Base-by-base conservation (phyloP, 92 coral and sea anemone genomes). In the Chrysogorgia sp. region DNA sequence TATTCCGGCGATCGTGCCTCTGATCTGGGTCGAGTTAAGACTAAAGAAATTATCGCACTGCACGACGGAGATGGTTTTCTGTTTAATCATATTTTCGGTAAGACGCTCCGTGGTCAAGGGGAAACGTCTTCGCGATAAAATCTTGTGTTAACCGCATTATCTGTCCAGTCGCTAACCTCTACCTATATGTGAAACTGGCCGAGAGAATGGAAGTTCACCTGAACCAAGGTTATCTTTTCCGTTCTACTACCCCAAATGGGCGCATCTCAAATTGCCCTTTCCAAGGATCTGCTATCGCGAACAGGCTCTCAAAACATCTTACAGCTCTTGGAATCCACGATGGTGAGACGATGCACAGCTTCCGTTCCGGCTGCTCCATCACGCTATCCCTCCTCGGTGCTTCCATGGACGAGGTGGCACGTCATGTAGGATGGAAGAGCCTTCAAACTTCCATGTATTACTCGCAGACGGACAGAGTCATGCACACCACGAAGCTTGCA, bases 311-410 rank as follows among this genome's bases (percentile, higher is more conserved):
- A 40, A 40, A 40, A 6, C 76, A 80, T 15, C 67, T 79, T 0
- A 22, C 50, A 49, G 9, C 75, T 3, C 56, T 79, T 0, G 35
- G 40, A 1, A 2, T 48, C 26, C 3, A 31, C 41, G 50, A n/a
- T n/a, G n/a, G n/a, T n/a, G n/a, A n/a, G n/a, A n/a, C n/a, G n/a
- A n/a, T n/a, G n/a, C n/a, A n/a, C n/a, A n/a, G n/a, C n/a, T n/a
- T n/a, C 31, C 24, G 77, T 77, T 0, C 75, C 30, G 80, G 90
- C 30, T 86, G 86, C 29, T 81, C 83, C 0, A 81, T 86, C 21
- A 86, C 86, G 32, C 53, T 86, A 30, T 86, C 90, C 28, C 31
- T 81, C 29, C n/a, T 86, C 2, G 83, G 86, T 12, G 64, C 81
- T 1, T 64, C 90, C 68, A 17, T 43, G n/a, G 81, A 85, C 1